Evolutionary conservation across 2,113 vertebrate species (phyloP).

Genomic region (Gobio gobio): DNA sequence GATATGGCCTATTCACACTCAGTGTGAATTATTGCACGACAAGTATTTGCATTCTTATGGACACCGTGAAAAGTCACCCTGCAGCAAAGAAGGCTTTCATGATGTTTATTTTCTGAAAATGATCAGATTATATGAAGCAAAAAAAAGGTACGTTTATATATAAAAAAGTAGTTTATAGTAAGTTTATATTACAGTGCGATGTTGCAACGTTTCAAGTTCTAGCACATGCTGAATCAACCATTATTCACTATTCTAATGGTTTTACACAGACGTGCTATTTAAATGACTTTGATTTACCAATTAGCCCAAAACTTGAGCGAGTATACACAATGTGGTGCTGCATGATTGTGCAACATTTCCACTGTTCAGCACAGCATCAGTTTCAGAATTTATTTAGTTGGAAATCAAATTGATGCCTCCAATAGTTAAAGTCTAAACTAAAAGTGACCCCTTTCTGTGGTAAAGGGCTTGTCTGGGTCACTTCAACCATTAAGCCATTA

Average conservation of each 20-base stretch:
- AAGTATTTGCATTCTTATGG: not conserved
- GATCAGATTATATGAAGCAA: no score
- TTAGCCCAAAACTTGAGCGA: not conserved
- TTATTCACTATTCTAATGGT: not conserved
- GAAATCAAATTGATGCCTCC: not conserved
- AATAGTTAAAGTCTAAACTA: slow-evolving; percentile 10
- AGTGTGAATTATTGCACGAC: not conserved
- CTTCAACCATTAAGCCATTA: slow-evolving; percentile 38
- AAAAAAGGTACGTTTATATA: not conserved
- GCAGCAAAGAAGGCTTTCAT: no score
- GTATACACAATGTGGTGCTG: not conserved
- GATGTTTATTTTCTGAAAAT: no score
- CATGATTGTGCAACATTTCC: not conserved
- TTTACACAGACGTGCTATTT: not conserved
- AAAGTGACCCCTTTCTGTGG: slow-evolving; percentile 29
- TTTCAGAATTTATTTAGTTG: not conserved
- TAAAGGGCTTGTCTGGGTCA: slow-evolving; percentile 8
- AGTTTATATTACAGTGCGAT: not conserved
- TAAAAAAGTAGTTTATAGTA: not conserved
- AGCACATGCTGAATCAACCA: not conserved
- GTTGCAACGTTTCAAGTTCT: not conserved
- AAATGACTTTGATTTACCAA: not conserved
- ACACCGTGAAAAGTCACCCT: no score
- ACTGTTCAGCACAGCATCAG: not conserved
- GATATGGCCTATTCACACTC: not conserved